A percentile compares a stretch with the other conserved stretches of the same genome.
These are phyloP conservation scores for Amazona guildingii DNA, from an alignment of 2,113 vertebrate genomes.

Conservation along the genomic window DNA sequence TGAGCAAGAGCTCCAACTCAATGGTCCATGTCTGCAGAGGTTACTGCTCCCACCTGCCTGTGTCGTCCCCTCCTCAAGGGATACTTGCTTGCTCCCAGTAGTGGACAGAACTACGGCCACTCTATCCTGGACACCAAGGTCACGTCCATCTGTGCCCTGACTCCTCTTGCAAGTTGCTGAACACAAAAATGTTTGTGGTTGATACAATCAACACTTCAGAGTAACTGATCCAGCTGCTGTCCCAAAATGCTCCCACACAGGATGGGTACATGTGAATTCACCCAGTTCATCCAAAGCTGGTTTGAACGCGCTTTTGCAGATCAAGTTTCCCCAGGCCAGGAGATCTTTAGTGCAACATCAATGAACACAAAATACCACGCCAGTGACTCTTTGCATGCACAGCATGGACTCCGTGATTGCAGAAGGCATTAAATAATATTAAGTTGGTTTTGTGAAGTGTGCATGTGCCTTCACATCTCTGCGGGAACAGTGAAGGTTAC, in stretches of 20 bases:
- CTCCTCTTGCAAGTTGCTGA: not conserved
- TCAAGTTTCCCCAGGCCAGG: not conserved
- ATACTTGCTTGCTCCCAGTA: not conserved
- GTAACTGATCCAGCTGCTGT: not conserved
- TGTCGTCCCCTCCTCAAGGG: not conserved
- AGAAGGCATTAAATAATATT: not conserved
- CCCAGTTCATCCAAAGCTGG: not conserved
- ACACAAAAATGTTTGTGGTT: not conserved
- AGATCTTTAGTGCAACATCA: not conserved
- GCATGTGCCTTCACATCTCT: not conserved
- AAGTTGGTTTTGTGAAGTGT: not conserved
- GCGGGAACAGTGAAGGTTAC: not conserved
- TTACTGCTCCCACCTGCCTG: not conserved
- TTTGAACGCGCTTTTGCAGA: not conserved
- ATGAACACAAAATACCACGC: accelerated
- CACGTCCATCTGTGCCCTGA: not conserved
- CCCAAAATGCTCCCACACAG: not conserved
- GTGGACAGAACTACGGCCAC: not conserved
- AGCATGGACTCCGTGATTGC: not conserved
- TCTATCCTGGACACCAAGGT: not conserved
- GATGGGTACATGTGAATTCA: not conserved
- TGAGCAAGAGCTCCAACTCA: not conserved
- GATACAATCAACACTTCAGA: not conserved
- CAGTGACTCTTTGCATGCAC: not conserved
- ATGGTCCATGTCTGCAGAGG: not conserved